Conservation (phyloP, 2,797 vertebrate species). For the Hoplostethus atlanticus region DNA sequence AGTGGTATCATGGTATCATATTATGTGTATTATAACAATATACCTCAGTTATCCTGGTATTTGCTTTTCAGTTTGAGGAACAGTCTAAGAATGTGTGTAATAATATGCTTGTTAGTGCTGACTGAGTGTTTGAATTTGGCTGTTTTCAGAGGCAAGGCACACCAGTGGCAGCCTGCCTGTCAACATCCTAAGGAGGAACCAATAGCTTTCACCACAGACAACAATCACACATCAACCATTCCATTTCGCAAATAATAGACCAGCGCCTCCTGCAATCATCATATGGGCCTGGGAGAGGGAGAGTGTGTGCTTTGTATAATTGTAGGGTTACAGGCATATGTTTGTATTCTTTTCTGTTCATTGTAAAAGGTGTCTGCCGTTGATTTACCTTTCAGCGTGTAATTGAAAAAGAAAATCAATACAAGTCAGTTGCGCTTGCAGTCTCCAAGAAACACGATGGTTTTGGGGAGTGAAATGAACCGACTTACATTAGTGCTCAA, state of each 20-base stretch:
- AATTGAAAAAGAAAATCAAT: slow-evolving; percentile 83
- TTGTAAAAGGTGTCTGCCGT: slow-evolving; percentile 72
- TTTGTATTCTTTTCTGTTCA: slow-evolving; percentile 74
- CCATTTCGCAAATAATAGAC: slow-evolving; percentile 78
- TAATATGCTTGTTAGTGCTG: slow-evolving; percentile 37
- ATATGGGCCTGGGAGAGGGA: slow-evolving; percentile 40
- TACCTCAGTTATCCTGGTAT: not conserved
- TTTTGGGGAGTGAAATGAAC: slow-evolving; percentile 56
- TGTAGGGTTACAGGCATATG: slow-evolving; percentile 65
- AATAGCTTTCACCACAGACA: slow-evolving; percentile 59
- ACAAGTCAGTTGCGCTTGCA: slow-evolving; percentile 54
- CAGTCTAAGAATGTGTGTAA: slow-evolving; percentile 45
- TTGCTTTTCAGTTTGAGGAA: slow-evolving; percentile 11
- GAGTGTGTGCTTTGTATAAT: slow-evolving; percentile 63
- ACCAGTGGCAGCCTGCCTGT: slow-evolving; percentile 24
- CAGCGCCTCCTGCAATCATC: slow-evolving; percentile 65
- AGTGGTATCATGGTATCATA: not conserved
- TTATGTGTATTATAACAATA: not conserved
- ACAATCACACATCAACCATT: slow-evolving; percentile 70
- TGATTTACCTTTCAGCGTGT: slow-evolving; percentile 76
- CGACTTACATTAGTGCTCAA: slow-evolving; percentile 31
- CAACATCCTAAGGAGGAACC: slow-evolving; percentile 49
- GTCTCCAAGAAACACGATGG: slow-evolving; percentile 45
- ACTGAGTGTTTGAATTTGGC: slow-evolving; percentile 11
- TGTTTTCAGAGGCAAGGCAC: slow-evolving; percentile 32